These are phyloP conservation scores for Astyanax mexicanus DNA, from an alignment of 2,797 vertebrate species.

Conservation along the genomic window DNA sequence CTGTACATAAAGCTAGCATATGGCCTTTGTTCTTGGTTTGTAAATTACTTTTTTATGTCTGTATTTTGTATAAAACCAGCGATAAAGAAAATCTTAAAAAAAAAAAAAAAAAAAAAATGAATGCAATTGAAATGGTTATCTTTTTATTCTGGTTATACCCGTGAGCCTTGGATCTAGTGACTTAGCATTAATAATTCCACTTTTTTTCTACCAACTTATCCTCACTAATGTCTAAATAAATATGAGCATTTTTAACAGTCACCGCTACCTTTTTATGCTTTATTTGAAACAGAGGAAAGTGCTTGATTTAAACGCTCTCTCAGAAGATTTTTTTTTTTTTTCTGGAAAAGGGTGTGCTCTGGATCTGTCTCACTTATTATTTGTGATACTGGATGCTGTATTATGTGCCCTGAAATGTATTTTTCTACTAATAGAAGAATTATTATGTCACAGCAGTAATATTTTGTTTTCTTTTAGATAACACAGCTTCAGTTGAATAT, in stretches of 20 bases:
- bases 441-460: constrained; percentile 96
- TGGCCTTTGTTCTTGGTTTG: constrained; percentile 98
- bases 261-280: constrained; percentile 78
- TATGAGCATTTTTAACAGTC: constrained; percentile 85
- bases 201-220: constrained; percentile 85
- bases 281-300: constrained; percentile 74
- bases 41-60: constrained; percentile 99
- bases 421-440: constrained; percentile 99
- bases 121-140: constrained; percentile 73
- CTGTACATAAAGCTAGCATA: constrained; percentile 96
- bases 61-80: constrained; percentile 95
- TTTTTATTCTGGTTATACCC: constrained; percentile 94
- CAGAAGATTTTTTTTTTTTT: constrained; percentile 73
- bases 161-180: constrained; percentile 94
- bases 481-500: constrained; percentile 93
- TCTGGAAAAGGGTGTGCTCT: constrained; percentile 66
- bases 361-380: constrained; percentile 86
- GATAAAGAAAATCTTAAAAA: constrained; percentile 80
- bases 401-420: constrained; percentile 99
- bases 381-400: constrained; percentile 96
- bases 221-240: constrained; percentile 70
- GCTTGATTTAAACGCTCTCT: constrained; percentile 87
- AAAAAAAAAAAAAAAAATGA: constrained; percentile 70
- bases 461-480: constrained; percentile 92
- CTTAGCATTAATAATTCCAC: constrained; percentile 90